Percentiles rank a stretch among this genome's conserved stretches.
Evolutionary conservation across 2,888 invertebrate species (phyloP).

Genomic region (Cephus pulcher): DNA sequence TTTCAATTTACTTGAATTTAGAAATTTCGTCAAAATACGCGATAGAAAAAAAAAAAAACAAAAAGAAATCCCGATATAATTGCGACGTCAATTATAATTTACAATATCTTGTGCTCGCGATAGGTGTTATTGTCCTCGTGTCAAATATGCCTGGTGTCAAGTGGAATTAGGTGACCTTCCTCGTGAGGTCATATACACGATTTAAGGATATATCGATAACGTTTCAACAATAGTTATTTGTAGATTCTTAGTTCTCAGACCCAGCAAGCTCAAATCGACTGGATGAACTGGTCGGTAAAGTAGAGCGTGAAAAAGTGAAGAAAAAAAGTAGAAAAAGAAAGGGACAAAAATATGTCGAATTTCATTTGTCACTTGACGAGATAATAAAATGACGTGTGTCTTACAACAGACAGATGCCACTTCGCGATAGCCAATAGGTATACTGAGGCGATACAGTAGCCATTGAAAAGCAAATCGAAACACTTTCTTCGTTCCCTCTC

Average conservation of each 20-base stretch:
- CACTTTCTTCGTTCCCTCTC: background rate
- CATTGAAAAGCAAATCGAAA: background rate
- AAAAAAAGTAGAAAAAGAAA: background rate
- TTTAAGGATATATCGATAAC: background rate
- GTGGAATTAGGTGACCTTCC: background rate
- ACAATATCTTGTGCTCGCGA: background rate
- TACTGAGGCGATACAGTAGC: background rate
- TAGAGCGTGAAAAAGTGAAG: background rate
- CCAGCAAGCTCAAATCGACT: background rate
- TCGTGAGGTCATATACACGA: background rate
- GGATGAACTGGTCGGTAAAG: background rate
- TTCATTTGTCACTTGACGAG: background rate
- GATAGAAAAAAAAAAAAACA: too few species aligned
- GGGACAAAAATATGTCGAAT: background rate
- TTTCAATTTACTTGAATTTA: background rate
- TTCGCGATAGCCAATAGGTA: background rate
- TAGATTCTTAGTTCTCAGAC: background rate
- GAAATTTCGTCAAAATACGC: background rate
- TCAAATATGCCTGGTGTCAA: background rate
- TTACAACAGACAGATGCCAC: background rate
- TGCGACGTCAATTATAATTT: background rate
- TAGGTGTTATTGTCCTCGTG: background rate
- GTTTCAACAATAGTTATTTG: background rate
- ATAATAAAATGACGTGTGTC: background rate
- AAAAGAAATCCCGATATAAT: background rate